phyloP scores from a whole-genome alignment of 1,140 invertebrate species.

The Paraescarpia echinospica region DNA sequence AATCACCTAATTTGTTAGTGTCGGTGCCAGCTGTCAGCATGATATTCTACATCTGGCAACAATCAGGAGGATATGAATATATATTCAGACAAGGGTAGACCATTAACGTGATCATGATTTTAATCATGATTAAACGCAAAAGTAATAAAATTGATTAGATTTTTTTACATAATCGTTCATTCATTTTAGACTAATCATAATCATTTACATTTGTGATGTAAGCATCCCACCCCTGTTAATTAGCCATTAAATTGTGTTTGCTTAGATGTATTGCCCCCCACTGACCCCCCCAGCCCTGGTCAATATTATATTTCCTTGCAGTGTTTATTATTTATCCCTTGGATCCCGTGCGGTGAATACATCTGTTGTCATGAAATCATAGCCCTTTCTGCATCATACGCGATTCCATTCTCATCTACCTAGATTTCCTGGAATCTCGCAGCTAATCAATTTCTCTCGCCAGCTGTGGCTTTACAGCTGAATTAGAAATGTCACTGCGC shows the following conservation, averaged over 20 bases:
- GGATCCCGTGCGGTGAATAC: neutral
- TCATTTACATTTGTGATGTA: neutral
- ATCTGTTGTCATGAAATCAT: neutral
- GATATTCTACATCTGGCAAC: too few species aligned
- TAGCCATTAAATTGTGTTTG: neutral
- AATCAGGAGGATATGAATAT: too few species aligned
- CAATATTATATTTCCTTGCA: neutral
- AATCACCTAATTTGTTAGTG: too few species aligned
- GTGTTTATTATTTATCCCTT: too few species aligned
- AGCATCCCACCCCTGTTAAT: neutral
- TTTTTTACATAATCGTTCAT: too few species aligned
- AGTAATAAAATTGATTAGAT: too few species aligned
- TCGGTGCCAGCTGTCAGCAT: too few species aligned
- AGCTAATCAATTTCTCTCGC: neutral
- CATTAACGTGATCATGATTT: too few species aligned
- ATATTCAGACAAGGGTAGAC: too few species aligned
- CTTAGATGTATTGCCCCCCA: too few species aligned
- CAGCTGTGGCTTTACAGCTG: neutral
- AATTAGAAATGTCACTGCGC: neutral
- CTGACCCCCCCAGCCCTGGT: too few species aligned
- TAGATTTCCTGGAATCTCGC: neutral
- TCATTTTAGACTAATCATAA: neutral
- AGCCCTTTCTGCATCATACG: neutral
- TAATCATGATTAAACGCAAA: too few species aligned
- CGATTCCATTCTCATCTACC: neutral